Percentiles rank a stretch among this genome's conserved stretches.
Evolutionary conservation across 2,888 invertebrate genomes (phyloP).

Genomic region (Zeuzera pyrina): DNA sequence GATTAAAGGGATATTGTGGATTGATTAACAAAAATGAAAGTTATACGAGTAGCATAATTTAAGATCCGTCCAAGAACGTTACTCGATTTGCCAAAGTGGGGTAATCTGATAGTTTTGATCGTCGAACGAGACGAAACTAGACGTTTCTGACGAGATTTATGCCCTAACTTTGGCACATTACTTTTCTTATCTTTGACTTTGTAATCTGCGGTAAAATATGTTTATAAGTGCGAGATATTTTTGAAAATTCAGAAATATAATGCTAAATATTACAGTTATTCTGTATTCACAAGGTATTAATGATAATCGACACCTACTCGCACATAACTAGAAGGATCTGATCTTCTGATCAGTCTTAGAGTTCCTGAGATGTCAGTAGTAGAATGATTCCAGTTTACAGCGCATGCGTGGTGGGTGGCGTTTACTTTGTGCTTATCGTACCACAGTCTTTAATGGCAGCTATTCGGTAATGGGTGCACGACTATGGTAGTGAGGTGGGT

Average conservation of each 20-base stretch:
- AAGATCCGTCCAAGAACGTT: conserved; percentile 41
- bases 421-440: conserved; percentile 39
- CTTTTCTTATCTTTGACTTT: conserved; percentile 57
- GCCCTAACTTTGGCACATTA: conserved; percentile 60
- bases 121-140: conserved; percentile 49
- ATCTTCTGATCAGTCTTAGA: no score
- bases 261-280: no score
- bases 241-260: no score
- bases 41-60: no score
- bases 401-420: conserved; percentile 50
- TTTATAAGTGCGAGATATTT: no score
- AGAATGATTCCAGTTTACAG: conserved; percentile 43
- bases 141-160: conserved; percentile 59
- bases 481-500: conserved; percentile 45
- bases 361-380: conserved; percentile 38
- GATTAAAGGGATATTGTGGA: no score
- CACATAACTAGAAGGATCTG: no score
- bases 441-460: conserved; percentile 53
- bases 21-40: no score
- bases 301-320: no score
- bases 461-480: conserved; percentile 58
- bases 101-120: conserved; percentile 51
- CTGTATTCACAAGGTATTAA: no score
- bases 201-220: conserved; percentile 35
- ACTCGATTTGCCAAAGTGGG: conserved; percentile 52